Conservation (phyloP, 1,140 invertebrate species). For the Battus philenor region DNA sequence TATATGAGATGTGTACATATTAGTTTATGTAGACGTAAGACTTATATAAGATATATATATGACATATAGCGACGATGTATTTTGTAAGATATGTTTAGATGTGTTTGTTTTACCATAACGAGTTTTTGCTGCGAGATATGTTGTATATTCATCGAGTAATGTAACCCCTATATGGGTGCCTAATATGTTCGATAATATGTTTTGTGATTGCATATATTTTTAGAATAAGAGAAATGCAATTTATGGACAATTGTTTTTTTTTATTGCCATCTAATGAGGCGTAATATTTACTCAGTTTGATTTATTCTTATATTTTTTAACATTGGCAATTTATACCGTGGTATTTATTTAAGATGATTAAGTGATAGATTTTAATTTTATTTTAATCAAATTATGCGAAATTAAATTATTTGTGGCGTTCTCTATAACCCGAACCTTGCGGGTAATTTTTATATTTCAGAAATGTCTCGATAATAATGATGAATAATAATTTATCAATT, state of each 20-base stretch:
- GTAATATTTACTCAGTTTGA: background rate
- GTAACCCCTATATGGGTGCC: conserved; percentile 24
- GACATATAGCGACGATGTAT: conserved; percentile 23
- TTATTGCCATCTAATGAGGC: conserved; percentile 7
- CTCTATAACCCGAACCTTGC: too few relatives aligned
- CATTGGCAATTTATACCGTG: conserved; percentile 26
- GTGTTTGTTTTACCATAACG: conserved; percentile 57
- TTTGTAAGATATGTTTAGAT: conserved; percentile 59
- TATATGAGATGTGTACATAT: conserved; percentile 47
- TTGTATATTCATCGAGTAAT: background rate
- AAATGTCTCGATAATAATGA: too few relatives aligned
- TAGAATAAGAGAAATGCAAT: conserved; percentile 57
- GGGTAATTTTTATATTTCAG: too few relatives aligned
- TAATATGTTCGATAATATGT: conserved; percentile 48
- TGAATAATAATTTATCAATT: too few relatives aligned
- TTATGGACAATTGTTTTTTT: conserved; percentile 41
- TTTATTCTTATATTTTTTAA: conserved; percentile 19
- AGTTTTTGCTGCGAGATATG: conserved; percentile 32
- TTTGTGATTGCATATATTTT: conserved; percentile 53
- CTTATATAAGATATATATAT: conserved; percentile 45
- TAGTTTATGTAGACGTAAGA: conserved; percentile 36
- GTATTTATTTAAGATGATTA: background rate
- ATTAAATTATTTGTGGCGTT: too few relatives aligned
- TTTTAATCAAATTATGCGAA: too few relatives aligned
- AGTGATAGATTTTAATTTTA: too few relatives aligned